Conservation (phyloP, 2,888 invertebrate genomes). For the Homarus gammarus region DNA sequence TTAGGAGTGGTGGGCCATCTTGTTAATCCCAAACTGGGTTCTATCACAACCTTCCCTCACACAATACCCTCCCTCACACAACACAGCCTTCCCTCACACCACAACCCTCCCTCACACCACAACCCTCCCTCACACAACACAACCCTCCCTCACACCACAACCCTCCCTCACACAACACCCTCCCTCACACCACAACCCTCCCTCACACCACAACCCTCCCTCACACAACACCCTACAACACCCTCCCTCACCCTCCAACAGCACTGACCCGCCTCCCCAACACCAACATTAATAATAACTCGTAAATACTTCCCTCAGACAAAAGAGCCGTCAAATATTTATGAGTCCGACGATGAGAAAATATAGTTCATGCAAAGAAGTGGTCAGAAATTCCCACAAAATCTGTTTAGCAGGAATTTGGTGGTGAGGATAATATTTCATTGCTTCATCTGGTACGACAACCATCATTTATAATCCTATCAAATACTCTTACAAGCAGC, state of each 20-base stretch:
- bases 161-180: not conserved
- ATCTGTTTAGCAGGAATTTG: not conserved
- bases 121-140: not conserved
- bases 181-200: too few species aligned
- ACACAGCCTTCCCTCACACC: too few species aligned
- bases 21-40: conserved; percentile 3
- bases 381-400: not conserved
- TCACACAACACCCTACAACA: conserved; percentile 12
- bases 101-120: not conserved
- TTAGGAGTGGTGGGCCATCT: not conserved
- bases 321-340: not conserved
- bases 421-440: conserved; percentile 47
- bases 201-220: not conserved
- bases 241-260: too few species aligned
- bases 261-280: too few species aligned
- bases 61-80: too few species aligned
- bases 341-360: not conserved
- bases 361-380: not conserved
- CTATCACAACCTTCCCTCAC: too few species aligned
- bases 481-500: conserved; percentile 50
- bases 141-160: not conserved
- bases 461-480: conserved; percentile 35
- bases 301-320: conserved; percentile 26
- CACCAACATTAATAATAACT: conserved; percentile 19
- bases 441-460: not conserved